Base-by-base conservation (phyloP, 1,140 invertebrate species). In the Harpegnathos saltator region DNA sequence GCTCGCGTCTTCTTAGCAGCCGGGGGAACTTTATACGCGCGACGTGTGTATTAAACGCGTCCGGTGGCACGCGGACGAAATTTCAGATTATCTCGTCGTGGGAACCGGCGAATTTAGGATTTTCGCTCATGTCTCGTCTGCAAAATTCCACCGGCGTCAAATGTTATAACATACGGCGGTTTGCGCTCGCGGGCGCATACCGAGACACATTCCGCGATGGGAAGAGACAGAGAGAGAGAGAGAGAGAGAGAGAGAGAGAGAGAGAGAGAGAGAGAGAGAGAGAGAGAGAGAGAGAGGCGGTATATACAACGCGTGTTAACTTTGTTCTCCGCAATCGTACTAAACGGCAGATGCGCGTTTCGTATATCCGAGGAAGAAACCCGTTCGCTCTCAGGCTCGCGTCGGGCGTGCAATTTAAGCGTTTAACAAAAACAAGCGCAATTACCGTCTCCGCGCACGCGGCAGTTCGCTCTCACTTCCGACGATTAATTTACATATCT, bases 401-500 rank as follows among this genome's bases (percentile, higher is more conserved):
- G 19, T 15, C 29, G 12, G 50, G 50, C 50, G 24, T 29, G 50
- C 44, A 78, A 78, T 78, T 69, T 69, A 78, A 78, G 0, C 33
- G n/a, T 44, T n/a, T n/a, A n/a, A 24, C 33, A 78, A 69, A 77
- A 69, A 78, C 52, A 58, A 69, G 22, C 26, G 22, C 44, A 78
- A 78, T 78, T 78, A 56, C 44, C 33, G 19, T 78, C 50, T 26
- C 9, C 19, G 48, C 26, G 14, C 38, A 17, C 38, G 14, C 38
- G 24, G 44, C 29, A 54, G 22, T 56, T 68, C 19, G 50, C 19
- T 65, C 56, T 44, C 44, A 52, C 50, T 69, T 44, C 52, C 65
- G 33, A 22, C 52, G 19, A 69, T 78, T 78, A 66, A 78, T 78
- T 78, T 69, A 69, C 75, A 58, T 78, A 78, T 78, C 75, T 78